phyloP scores from a whole-genome alignment of 2,888 invertebrate genomes.

The Apomyelois bistriatella region DNA sequence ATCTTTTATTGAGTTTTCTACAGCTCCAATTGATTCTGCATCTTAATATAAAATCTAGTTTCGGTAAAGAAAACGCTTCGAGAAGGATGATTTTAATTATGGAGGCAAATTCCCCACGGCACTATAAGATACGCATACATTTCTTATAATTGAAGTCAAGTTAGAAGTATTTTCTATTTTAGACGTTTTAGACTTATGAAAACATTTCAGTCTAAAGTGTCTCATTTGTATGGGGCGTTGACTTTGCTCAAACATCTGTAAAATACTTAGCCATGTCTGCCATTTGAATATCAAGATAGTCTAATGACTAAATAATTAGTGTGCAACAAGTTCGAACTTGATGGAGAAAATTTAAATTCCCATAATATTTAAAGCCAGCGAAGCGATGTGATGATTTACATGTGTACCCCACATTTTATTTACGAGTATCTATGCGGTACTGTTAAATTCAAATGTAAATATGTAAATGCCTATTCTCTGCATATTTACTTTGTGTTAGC shows the following conservation, averaged over 20 bases:
- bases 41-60: too few relatives aligned
- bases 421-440: constrained; percentile 2
- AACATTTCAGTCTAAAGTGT: too few relatives aligned
- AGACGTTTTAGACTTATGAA: too few relatives aligned
- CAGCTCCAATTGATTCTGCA: too few relatives aligned
- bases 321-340: background rate
- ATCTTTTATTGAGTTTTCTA: too few relatives aligned
- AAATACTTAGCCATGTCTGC: background rate
- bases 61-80: too few relatives aligned
- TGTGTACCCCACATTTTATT: constrained; percentile 6
- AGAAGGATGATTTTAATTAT: too few relatives aligned
- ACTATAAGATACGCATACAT: too few relatives aligned
- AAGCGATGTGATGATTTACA: background rate
- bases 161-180: too few relatives aligned
- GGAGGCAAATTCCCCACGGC: too few relatives aligned
- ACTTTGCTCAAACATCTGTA: background rate
- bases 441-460: constrained; percentile 9
- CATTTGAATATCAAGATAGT: background rate
- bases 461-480: constrained; percentile 1
- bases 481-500: constrained; percentile 1
- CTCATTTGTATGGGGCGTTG: background rate
- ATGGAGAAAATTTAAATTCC: constrained; percentile 11
- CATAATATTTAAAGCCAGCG: background rate
- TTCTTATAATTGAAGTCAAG: too few relatives aligned
- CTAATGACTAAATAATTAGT: constrained; percentile 13